Evolutionary conservation across 2,797 vertebrate genomes (phyloP).

Genomic region (Varecia variegata): DNA sequence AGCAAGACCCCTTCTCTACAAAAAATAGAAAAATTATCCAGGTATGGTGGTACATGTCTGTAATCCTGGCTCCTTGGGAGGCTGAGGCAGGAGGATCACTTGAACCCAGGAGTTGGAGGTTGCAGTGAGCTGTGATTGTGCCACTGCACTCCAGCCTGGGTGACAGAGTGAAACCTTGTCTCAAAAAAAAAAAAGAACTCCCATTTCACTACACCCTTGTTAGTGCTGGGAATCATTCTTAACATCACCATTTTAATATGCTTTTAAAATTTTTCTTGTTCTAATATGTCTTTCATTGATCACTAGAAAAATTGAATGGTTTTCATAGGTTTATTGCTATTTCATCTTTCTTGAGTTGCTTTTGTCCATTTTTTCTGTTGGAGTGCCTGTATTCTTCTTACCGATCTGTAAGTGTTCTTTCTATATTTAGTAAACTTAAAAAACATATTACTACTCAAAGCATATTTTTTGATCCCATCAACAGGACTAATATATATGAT

Average conservation of each 20-base stretch:
- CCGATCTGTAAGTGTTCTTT: neutral
- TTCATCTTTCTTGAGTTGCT: neutral
- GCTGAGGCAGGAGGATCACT: too few relatives aligned
- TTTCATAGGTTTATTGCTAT: conserved; percentile 8
- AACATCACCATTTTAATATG: neutral
- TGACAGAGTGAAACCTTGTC: too few relatives aligned
- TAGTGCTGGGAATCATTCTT: neutral
- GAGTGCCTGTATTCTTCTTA: neutral
- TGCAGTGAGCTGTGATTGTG: too few relatives aligned
- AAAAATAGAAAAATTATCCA: too few relatives aligned
- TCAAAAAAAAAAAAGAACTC: neutral
- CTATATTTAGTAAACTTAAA: neutral
- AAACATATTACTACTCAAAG: neutral
- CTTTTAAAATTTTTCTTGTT: neutral
- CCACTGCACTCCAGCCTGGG: too few relatives aligned
- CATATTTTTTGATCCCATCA: neutral
- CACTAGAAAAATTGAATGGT: neutral
- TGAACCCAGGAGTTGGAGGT: too few relatives aligned
- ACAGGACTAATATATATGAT: neutral
- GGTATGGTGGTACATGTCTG: too few relatives aligned
- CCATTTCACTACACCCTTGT: neutral
- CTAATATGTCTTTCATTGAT: neutral
- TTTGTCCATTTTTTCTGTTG: neutral
- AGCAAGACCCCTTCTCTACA: too few relatives aligned
- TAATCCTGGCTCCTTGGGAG: too few relatives aligned